phyloP scores from a whole-genome alignment of 1,140 invertebrate genomes.

The Halyomorpha halys region DNA sequence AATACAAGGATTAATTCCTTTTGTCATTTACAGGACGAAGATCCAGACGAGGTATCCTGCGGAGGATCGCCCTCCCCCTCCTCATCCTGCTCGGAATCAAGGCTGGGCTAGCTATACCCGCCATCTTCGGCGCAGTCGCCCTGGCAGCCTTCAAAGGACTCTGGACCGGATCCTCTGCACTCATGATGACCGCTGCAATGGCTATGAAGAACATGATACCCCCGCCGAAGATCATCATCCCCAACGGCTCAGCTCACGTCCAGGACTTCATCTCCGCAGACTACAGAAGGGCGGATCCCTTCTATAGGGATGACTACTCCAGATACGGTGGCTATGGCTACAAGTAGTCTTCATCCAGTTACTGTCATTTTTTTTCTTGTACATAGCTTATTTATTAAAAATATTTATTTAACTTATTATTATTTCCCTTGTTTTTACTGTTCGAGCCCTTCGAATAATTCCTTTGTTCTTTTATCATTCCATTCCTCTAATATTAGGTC shows the following conservation, averaged over 20 bases:
- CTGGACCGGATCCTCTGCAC: conserved; percentile 48
- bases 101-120: conserved; percentile 45
- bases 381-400: no score
- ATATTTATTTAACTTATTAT: no score
- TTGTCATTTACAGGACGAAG: background rate
- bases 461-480: no score
- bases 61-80: conserved; percentile 49
- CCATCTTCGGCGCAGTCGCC: conserved; percentile 47
- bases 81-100: conserved; percentile 49
- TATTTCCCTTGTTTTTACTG: no score
- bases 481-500: no score
- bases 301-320: conserved; percentile 5
- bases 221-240: background rate
- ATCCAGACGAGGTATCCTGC: conserved; percentile 35
- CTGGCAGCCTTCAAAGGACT: conserved; percentile 53
- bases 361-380: no score
- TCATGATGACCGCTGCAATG: conserved; percentile 46
- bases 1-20: no score
- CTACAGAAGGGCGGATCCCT: conserved; percentile 14
- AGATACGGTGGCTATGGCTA: conserved; percentile 2
- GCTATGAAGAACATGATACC: conserved; percentile 35
- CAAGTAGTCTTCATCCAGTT: background rate
- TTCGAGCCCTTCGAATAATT: no score
- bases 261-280: conserved; percentile 19
- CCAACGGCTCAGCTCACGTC: conserved; percentile 8